phyloP scores from a whole-genome alignment of 1,140 invertebrate species.

The Bombyx mori region ASM3026992v2 NC_085115.1:8232501-8233000 shows the following conservation, averaged over 20 bases:
- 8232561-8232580: conserved; percentile 61
- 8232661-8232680: conserved; percentile 51
- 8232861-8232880: conserved; percentile 4
- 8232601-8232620: conserved; percentile 61
- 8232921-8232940: conserved; percentile 35
- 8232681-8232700: conserved; percentile 41
- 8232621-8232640: conserved; percentile 68
- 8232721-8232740: conserved; percentile 27
- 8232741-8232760: too few relatives aligned
- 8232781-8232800: conserved; percentile 53
- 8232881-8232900: conserved; percentile 17
- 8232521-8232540: conserved; percentile 31
- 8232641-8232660: conserved; percentile 65
- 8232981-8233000: conserved; percentile 55
- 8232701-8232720: conserved; percentile 41
- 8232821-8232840: conserved; percentile 59
- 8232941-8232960: conserved; percentile 63
- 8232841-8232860: conserved; percentile 10
- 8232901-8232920: conserved; percentile 62
- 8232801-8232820: conserved; percentile 44
- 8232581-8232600: conserved; percentile 70
- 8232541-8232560: conserved; percentile 54
- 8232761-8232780: conserved; percentile 47
- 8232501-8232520: conserved; percentile 23
- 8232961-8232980: conserved; percentile 49